Base-by-base conservation (phyloP, 2,797 vertebrate species). In the Bryconaethiops microstoma region DNA sequence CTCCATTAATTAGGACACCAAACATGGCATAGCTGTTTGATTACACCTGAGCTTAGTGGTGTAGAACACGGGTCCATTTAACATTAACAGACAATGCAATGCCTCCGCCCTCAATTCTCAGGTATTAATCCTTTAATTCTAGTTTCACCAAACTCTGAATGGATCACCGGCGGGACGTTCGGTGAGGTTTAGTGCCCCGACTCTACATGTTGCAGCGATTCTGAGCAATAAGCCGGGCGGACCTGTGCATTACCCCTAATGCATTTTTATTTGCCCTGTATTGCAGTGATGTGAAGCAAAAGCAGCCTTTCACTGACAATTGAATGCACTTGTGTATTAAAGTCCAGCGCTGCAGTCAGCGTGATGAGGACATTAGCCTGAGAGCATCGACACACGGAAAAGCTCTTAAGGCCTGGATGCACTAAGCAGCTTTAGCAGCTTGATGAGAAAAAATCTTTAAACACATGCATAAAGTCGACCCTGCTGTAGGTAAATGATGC, bases 401-500 rank as follows among this genome's bases (percentile, higher is more conserved):
- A 39, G 52, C 52, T 57, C 70, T 39, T 13, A 2, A 57, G 50
- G 29, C 52, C 70, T 73, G 70, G 70, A 35, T 73, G 9, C 48
- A 54, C 48, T 17, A 55, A 71, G 16, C 69, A 70, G 5, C 21
- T 71, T 52, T 35, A 21, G 52, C 70, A 39, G 52, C 48, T 29
- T 29, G 48, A 71, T 59, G 5, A 21, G 7, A 42, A 45, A 65
- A 39, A 35, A 52, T 12, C 3, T 19, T 54, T 19, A 54, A 17
- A 54, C 50, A 13, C 50, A 52, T 16, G 12, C 13, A 52, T 14
- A 52, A 10, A 52, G 50, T 52, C n/a, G n/a, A n/a, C n/a, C n/a
- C n/a, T n/a, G n/a, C n/a, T n/a, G n/a, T n/a, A n/a, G n/a, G n/a
- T n/a, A n/a, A n/a, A n/a, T n/a, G n/a, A n/a, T n/a, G n/a, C n/a